phyloP scores from a whole-genome alignment of 2,888 invertebrate genomes.

The Lordiphosa fenestrarum region DNA sequence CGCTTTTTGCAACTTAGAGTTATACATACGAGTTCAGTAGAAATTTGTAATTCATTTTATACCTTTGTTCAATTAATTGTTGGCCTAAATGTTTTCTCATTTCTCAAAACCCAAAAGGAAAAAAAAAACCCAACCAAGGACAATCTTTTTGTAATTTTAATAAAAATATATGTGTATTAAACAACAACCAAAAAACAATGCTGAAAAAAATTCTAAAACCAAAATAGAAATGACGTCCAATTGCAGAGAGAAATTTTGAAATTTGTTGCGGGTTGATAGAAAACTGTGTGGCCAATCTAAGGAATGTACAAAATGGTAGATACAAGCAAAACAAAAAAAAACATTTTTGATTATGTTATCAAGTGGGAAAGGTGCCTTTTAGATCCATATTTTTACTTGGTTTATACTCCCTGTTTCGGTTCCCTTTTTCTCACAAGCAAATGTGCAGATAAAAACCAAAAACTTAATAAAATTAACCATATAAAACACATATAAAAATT shows the following conservation, averaged over 20 bases:
- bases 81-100: constrained; percentile 8
- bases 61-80: constrained; percentile 23
- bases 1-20: constrained; percentile 26
- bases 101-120: constrained; percentile 15
- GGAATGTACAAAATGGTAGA: constrained; percentile 44
- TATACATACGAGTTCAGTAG: too few species aligned
- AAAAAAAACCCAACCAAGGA: constrained; percentile 46
- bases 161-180: constrained; percentile 12
- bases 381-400: constrained; percentile 23
- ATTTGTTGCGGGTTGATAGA: constrained; percentile 27
- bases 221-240: constrained; percentile 23
- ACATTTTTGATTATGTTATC: constrained; percentile 22
- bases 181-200: constrained; percentile 24
- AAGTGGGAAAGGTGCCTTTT: constrained; percentile 13
- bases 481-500: background rate
- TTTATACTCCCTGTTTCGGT: constrained; percentile 25
- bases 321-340: constrained; percentile 12
- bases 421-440: constrained; percentile 32
- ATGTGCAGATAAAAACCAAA: constrained; percentile 24
- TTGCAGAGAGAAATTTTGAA: constrained; percentile 10
- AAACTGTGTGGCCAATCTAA: constrained; percentile 45
- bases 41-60: constrained; percentile 15
- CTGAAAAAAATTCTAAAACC: constrained; percentile 27
- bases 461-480: background rate
- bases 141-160: constrained; percentile 59